Conservation (phyloP, 2,113 vertebrate genomes). For the Aptenodytes forsteri region DNA sequence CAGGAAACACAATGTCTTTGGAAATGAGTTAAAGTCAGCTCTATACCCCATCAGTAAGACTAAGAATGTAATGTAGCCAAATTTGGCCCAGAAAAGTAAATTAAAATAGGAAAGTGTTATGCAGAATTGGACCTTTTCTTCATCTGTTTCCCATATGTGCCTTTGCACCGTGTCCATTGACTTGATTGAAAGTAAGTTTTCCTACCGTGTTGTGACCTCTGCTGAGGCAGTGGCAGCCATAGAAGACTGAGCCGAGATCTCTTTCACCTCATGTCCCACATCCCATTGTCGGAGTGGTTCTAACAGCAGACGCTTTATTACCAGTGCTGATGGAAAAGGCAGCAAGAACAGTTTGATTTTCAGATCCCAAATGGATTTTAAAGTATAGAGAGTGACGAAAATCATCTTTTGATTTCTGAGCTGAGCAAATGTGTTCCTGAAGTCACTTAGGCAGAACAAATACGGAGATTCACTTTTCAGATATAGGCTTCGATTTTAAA, state of each 20-base stretch:
- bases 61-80: not conserved
- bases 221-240: accelerated
- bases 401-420: not conserved
- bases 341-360: not conserved
- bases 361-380: not conserved
- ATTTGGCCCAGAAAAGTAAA: not conserved
- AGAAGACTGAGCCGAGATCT: not conserved
- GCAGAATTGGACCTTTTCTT: not conserved
- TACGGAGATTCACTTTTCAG: accelerated
- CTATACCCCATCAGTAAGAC: not conserved
- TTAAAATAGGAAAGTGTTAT: not conserved
- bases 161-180: not conserved
- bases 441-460: not conserved
- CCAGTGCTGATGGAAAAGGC: not conserved
- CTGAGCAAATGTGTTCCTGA: not conserved
- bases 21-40: not conserved
- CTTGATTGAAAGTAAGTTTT: not conserved
- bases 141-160: not conserved
- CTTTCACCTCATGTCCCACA: not conserved
- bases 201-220: not conserved
- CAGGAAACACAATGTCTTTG: not conserved
- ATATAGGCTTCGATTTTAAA: not conserved
- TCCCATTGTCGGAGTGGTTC: not conserved
- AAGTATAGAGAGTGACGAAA: not conserved
- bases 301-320: not conserved